A percentile compares a stretch with the other conserved stretches of the same genome.
Evolutionary conservation across 2,888 invertebrate species (phyloP).

Genomic region (Sphaerophoria taeniata): DNA sequence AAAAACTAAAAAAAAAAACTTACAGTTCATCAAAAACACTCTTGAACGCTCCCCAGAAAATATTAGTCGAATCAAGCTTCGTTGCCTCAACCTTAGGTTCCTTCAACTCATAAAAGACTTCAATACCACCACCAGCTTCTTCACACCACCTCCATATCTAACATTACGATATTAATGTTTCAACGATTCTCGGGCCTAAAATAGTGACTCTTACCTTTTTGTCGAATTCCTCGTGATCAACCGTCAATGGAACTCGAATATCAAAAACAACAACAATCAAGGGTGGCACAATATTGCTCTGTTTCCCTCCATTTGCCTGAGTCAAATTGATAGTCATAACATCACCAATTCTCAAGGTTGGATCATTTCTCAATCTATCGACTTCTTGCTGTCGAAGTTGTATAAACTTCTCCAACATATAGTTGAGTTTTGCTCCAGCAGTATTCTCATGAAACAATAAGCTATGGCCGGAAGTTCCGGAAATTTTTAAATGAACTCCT

Average conservation of each 20-base stretch:
- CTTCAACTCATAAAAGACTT: slow-evolving; percentile 86
- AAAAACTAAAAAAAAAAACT: slow-evolving; percentile 76
- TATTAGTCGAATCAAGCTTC: slow-evolving; percentile 85
- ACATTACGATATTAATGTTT: neutral
- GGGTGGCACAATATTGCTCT: slow-evolving; percentile 91
- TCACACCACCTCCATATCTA: slow-evolving; percentile 84
- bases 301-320: slow-evolving; percentile 88
- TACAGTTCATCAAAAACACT: slow-evolving; percentile 85
- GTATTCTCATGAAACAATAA: slow-evolving; percentile 87
- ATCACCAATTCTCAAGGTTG: slow-evolving; percentile 85
- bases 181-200: neutral
- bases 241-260: slow-evolving; percentile 83
- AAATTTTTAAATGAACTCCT: slow-evolving; percentile 83
- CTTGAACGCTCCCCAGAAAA: slow-evolving; percentile 89
- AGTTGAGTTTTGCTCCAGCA: slow-evolving; percentile 88
- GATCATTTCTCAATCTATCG: slow-evolving; percentile 82
- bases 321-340: slow-evolving; percentile 90
- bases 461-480: slow-evolving; percentile 90
- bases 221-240: slow-evolving; percentile 85
- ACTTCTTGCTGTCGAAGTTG: slow-evolving; percentile 85
- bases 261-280: slow-evolving; percentile 87
- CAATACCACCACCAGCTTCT: slow-evolving; percentile 88
- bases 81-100: slow-evolving; percentile 85
- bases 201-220: slow-evolving; percentile 82
- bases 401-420: slow-evolving; percentile 86